phyloP scores from a whole-genome alignment of 1,140 invertebrate species.

The Drosophila miranda region DNA sequence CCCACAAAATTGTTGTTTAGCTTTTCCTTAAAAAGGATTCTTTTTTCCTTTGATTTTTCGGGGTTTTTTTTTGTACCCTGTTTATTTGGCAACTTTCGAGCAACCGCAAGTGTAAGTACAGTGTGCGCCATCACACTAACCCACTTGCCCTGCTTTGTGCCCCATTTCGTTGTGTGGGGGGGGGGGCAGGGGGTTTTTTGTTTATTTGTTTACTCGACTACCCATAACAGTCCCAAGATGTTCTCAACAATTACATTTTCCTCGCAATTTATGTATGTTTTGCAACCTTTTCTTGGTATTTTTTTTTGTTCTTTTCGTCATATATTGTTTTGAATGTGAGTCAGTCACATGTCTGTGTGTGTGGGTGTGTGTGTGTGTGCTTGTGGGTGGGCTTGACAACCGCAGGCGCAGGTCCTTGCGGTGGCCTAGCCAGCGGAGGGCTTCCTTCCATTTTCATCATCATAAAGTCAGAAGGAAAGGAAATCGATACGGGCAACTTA shows the following conservation, averaged over 20 bases:
- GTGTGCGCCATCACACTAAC: constrained; percentile 9
- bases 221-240: constrained; percentile 56
- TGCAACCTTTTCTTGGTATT: constrained; percentile 43
- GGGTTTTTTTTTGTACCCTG: background rate
- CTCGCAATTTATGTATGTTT: constrained; percentile 70
- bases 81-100: constrained; percentile 13
- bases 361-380: constrained; percentile 1
- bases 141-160: background rate
- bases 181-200: constrained; percentile 12
- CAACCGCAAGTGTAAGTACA: constrained; percentile 5
- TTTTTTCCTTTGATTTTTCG: background rate
- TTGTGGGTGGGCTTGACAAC: constrained; percentile 51
- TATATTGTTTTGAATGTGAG: constrained; percentile 64
- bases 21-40: background rate
- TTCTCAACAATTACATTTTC: constrained; percentile 69
- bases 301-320: constrained; percentile 27
- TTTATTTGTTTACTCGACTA: constrained; percentile 61
- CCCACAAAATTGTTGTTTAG: too few relatives aligned
- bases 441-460: constrained; percentile 75
- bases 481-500: constrained; percentile 77
- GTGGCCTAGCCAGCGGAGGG: constrained; percentile 38
- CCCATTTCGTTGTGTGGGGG: too few relatives aligned
- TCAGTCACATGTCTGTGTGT: constrained; percentile 43
- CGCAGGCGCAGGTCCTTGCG: constrained; percentile 61
- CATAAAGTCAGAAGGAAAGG: constrained; percentile 69